Evolutionary conservation across 1,140 invertebrate species (phyloP).

Genomic region (Psix sp.): DNA sequence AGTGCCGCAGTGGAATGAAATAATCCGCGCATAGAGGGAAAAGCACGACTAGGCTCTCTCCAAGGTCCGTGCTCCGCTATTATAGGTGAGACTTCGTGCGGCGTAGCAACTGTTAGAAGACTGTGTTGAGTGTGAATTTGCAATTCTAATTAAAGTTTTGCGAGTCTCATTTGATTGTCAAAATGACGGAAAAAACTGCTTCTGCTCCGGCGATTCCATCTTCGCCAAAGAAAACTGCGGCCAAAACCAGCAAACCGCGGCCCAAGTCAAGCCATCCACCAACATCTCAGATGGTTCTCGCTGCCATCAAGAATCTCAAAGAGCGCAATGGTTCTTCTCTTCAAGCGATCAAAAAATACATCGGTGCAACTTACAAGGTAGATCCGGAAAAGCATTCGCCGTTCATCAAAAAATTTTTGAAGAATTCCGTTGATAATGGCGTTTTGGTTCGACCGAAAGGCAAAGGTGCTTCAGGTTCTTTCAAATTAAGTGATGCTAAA

Average conservation of each 20-base stretch:
- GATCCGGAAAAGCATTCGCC: not conserved
- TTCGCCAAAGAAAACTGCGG: not conserved
- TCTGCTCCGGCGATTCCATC: not conserved
- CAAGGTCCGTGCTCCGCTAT: not conserved
- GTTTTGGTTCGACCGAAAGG: not conserved
- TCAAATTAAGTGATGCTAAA: not conserved
- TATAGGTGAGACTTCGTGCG: not conserved
- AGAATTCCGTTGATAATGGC: not conserved
- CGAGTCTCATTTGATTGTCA: not conserved
- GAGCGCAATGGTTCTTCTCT: not conserved
- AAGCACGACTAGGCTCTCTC: not conserved
- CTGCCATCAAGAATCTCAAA: not conserved
- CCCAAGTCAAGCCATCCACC: not conserved
- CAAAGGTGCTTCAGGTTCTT: not conserved
- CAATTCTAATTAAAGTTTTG: too few relatives aligned
- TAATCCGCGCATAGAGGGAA: not conserved
- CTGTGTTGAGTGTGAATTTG: too few relatives aligned
- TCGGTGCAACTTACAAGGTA: not conserved
- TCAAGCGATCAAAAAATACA: not conserved
- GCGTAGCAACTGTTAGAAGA: not conserved
- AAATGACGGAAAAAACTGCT: not conserved
- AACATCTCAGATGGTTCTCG: not conserved
- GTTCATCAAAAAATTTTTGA: not conserved
- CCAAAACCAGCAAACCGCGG: not conserved
- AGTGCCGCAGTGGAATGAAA: too few relatives aligned